Percentiles rank a stretch among this genome's conserved stretches.
Evolutionary conservation across 2,888 invertebrate genomes (phyloP).

Genomic region (Oxyteleia sp.): DNA sequence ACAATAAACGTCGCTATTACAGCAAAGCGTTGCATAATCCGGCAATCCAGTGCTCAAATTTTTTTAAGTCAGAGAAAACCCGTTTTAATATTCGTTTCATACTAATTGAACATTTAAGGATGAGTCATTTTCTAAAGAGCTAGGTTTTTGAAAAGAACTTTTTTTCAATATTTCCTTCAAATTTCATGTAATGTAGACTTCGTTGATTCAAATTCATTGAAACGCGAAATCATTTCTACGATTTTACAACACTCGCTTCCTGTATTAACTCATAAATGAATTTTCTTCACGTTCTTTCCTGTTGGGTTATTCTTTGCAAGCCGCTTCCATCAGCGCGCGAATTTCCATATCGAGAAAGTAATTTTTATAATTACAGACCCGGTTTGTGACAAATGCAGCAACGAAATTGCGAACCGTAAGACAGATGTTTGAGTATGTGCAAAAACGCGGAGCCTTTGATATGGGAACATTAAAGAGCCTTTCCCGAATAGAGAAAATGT

Average conservation of each 20-base stretch:
- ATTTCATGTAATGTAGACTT: background rate
- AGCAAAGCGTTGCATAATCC: background rate
- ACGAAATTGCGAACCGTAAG: constrained; percentile 16
- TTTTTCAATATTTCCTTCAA: background rate
- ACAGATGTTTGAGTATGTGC: constrained; percentile 30
- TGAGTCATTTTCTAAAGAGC: background rate
- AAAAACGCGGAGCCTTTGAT: background rate
- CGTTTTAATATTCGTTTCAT: background rate
- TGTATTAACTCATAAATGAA: too few relatives aligned
- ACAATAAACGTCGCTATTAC: constrained; percentile 30
- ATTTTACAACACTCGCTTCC: constrained; percentile 28
- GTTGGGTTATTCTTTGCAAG: constrained; percentile 29
- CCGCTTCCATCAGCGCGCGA: constrained; percentile 35
- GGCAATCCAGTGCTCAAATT: background rate
- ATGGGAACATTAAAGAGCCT: constrained; percentile 3
- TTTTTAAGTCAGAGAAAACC: background rate
- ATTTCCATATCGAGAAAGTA: constrained; percentile 52
- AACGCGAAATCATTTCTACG: constrained; percentile 1
- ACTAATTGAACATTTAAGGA: background rate
- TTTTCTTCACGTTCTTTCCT: too few relatives aligned
- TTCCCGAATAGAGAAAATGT: background rate
- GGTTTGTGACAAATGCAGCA: constrained; percentile 30
- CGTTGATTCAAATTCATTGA: constrained; percentile 7
- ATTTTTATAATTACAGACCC: constrained; percentile 42
- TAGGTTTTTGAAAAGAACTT: too few relatives aligned